Conservation (phyloP, 2,888 invertebrate species). For the Drosophila rubida region DNA sequence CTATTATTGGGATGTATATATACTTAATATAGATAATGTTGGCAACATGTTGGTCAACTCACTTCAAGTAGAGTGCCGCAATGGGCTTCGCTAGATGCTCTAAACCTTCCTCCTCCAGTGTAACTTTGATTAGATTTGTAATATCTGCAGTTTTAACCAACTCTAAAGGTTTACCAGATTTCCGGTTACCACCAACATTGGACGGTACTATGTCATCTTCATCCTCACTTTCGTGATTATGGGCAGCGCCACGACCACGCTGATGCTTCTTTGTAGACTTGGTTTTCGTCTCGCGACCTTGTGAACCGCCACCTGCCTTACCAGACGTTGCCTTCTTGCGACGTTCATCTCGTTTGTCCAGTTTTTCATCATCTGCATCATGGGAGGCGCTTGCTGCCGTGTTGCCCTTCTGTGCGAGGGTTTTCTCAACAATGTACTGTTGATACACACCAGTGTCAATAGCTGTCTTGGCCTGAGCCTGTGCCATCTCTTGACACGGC, state of each 20-base stretch:
- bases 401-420: constrained; percentile 84
- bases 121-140: constrained; percentile 87
- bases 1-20: constrained; percentile 77
- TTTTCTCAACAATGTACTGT: constrained; percentile 89
- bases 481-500: constrained; percentile 88
- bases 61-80: constrained; percentile 89
- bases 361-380: constrained; percentile 84
- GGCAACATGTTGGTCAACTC: constrained; percentile 34
- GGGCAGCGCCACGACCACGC: constrained; percentile 85
- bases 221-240: constrained; percentile 86
- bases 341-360: constrained; percentile 93
- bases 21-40: background rate
- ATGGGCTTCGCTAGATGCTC: constrained; percentile 90
- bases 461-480: constrained; percentile 88
- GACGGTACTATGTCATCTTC: constrained; percentile 87
- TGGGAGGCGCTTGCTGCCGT: constrained; percentile 29
- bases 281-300: constrained; percentile 97
- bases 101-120: constrained; percentile 89
- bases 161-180: constrained; percentile 85
- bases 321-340: constrained; percentile 94
- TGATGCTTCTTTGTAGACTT: constrained; percentile 95
- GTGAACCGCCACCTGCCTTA: constrained; percentile 95
- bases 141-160: constrained; percentile 89
- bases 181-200: constrained; percentile 84
- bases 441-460: constrained; percentile 92